Evolutionary conservation across 1,140 invertebrate genomes (phyloP).

Genomic region (Musca domestica): DNA sequence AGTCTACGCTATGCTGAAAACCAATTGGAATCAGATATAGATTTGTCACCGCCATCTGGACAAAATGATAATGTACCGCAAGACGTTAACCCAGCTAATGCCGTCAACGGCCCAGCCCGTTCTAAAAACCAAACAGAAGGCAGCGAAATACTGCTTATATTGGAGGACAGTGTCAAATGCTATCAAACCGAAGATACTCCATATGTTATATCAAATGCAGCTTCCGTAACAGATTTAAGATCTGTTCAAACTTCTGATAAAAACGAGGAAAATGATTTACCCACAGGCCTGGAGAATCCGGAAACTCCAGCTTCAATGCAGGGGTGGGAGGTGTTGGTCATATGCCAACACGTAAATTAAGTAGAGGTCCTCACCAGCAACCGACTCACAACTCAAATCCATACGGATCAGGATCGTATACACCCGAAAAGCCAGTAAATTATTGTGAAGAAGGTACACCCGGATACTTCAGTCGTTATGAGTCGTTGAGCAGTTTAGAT

Average conservation of each 20-base stretch:
- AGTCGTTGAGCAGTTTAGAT: constrained; percentile 74
- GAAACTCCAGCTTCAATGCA: constrained; percentile 12
- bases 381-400: constrained; percentile 23
- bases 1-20: constrained; percentile 80
- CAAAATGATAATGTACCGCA: background rate
- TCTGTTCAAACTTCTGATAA: constrained; percentile 3
- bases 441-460: constrained; percentile 85
- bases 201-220: constrained; percentile 82
- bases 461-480: constrained; percentile 78
- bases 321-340: background rate
- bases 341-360: background rate
- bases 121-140: constrained; percentile 31
- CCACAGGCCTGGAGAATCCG: background rate
- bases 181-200: constrained; percentile 93
- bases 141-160: constrained; percentile 52
- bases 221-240: constrained; percentile 80
- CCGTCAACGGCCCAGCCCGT: background rate
- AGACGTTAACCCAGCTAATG: background rate
- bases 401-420: constrained; percentile 62
- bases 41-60: constrained; percentile 49
- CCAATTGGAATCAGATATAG: constrained; percentile 62
- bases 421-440: constrained; percentile 72
- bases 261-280: constrained; percentile 25
- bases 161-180: constrained; percentile 83
- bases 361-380: background rate